Evolutionary conservation across 2,113 vertebrate species (phyloP), one percentile per base, ranked within the genome.

Genomic region (Aphyosemion australe): DNA sequence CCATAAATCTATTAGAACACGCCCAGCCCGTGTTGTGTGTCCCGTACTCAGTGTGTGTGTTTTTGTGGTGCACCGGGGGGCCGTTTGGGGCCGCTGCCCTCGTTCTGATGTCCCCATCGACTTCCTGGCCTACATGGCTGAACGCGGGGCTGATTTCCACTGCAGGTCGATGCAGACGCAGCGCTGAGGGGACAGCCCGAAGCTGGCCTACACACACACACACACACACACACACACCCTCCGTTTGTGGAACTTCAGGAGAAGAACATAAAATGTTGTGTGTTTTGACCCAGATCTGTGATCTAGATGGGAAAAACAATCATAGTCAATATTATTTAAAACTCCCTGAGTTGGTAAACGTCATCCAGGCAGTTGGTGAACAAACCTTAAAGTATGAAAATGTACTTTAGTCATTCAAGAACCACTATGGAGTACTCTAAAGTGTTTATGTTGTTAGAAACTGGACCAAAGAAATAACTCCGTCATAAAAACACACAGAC

Each of bases 51-150:
- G 48, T 32, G 48, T 70, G 54, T 57, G 34, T 20, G 72, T 50
- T 68, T 41, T 50, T 50, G 15, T 64, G 61, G 64, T 1, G 13
- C 79, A 61, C 66, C 50, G 74, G 84, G 80, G 72, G 80, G 79
- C 63, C 14, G 65, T 67, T 83, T 83, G 88, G 87, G 83, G 80
- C 60, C 62, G 60, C 78, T 86, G 89, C 83, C 87, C 86, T 85
- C 80, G 48, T 88, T 86, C 82, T 81, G 85, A 84, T 80, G 84
- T 84, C 79, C 79, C 79, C 14, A 87, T 87, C 76, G 87, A 89
- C 80, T 85, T 64, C 16, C 75, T 73, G 89, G 85, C 82, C 80
- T 83, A 89, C 85, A 85, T 87, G 89, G 78, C 77, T 63, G 15
- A 76, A 71, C 48, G 57, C 80, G 70, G 78, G 82, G 80, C 76